These are phyloP conservation scores for Toxonevra muliebris DNA, from an alignment of 2,888 invertebrate genomes.

Conservation along the genomic window DNA sequence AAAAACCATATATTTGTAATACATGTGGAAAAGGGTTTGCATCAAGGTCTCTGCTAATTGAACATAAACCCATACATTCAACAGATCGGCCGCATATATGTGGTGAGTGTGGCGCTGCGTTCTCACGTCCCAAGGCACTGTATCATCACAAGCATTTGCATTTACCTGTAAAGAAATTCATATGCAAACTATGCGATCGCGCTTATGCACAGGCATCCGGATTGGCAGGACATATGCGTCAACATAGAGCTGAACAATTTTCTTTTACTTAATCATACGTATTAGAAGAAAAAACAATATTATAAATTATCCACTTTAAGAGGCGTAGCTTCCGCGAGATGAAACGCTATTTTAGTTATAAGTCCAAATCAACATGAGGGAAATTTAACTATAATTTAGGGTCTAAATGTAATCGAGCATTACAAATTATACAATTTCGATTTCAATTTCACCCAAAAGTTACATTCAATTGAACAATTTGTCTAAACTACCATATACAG, in stretches of 20 bases:
- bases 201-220: conserved; percentile 54
- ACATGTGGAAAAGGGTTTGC: conserved; percentile 39
- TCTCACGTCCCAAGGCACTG: conserved; percentile 49
- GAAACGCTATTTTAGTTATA: no score
- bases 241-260: conserved; percentile 32
- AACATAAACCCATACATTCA: conserved; percentile 44
- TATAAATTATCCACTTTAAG: no score
- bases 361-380: no score
- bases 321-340: no score
- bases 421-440: no score
- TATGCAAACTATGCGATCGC: conserved; percentile 51
- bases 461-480: no score
- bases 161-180: conserved; percentile 47
- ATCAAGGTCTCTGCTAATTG: conserved; percentile 38
- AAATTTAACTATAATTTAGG: no score
- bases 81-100: conserved; percentile 42
- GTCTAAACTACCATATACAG: no score
- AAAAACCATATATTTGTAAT: conserved; percentile 48
- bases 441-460: no score
- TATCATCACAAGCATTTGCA: conserved; percentile 51
- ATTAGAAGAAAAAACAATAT: no score
- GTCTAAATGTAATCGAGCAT: no score
- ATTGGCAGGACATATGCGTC: conserved; percentile 49
- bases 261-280: no score
- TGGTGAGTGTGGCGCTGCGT: conserved; percentile 47